Conservation (phyloP, 2,888 invertebrate genomes). For the Lamellibrachia columna region DNA sequence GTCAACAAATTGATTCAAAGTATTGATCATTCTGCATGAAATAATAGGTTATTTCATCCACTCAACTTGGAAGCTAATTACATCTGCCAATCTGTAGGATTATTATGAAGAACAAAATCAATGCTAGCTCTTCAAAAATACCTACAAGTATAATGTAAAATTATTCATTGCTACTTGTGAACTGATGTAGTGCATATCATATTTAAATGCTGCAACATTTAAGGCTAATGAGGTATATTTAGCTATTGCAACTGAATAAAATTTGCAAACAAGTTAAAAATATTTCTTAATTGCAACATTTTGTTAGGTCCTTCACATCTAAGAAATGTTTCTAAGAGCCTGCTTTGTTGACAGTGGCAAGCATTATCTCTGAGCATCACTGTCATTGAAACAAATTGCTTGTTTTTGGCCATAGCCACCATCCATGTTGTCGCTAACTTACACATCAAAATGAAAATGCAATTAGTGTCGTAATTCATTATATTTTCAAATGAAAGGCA, state of each 20-base stretch:
- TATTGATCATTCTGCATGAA: background rate
- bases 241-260: too few species aligned
- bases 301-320: background rate
- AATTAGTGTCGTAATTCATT: too few species aligned
- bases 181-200: background rate
- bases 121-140: background rate
- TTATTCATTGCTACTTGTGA: background rate
- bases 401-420: too few species aligned
- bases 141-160: background rate
- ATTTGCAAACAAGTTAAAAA: background rate
- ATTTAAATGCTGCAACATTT: background rate
- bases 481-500: too few species aligned
- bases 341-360: background rate
- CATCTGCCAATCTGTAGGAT: background rate
- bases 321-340: background rate
- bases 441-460: too few species aligned
- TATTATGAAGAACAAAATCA: background rate
- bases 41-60: background rate
- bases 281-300: background rate
- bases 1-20: background rate
- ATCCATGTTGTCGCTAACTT: too few species aligned
- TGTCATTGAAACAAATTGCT: too few species aligned
- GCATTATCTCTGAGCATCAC: background rate
- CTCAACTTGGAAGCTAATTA: background rate
- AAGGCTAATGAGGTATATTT: background rate